Conservation (phyloP, 30 jellyfish, hydroid and myxozoan species). For the Sanderia malayensis region DNA sequence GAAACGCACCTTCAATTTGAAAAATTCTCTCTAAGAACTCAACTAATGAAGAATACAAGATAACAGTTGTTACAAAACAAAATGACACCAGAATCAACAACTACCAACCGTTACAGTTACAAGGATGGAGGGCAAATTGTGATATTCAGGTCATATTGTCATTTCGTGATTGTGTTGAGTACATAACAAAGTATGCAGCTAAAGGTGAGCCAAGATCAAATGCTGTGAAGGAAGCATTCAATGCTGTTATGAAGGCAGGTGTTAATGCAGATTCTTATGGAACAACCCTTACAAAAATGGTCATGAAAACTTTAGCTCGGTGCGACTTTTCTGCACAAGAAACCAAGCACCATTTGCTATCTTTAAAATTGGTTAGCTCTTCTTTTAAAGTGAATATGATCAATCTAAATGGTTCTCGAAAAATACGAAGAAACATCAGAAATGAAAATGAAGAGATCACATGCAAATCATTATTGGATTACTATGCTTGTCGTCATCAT, state of each 20-base stretch:
- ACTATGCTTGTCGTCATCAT: slow-evolving; percentile 18
- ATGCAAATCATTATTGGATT: slow-evolving; percentile 14
- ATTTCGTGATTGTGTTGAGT: slow-evolving; percentile 43
- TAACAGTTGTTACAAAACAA: slow-evolving; percentile 8
- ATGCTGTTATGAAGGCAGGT: no score
- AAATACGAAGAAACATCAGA: background rate
- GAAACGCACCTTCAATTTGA: slow-evolving; percentile 16
- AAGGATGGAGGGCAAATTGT: no score
- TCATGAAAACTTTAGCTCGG: slow-evolving; percentile 12
- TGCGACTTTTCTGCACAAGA: slow-evolving; percentile 17
- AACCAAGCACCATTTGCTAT: slow-evolving; percentile 28
- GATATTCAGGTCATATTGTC: slow-evolving; percentile 24
- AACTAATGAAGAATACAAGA: background rate
- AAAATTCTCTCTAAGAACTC: slow-evolving; percentile 11
- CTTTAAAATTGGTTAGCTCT: slow-evolving; percentile 22
- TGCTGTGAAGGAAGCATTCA: slow-evolving; percentile 23
- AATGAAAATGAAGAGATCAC: slow-evolving; percentile 6
- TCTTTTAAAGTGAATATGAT: slow-evolving; percentile 4
- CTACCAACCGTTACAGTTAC: slow-evolving; percentile 29
- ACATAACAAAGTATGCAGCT: no score
- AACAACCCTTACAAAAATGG: background rate
- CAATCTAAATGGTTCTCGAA: background rate
- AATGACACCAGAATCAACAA: slow-evolving; percentile 37
- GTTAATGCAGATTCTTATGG: background rate
- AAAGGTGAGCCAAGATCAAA: no score